Evolutionary conservation across 2,888 invertebrate species (phyloP).

Genomic region (Cosmia trapezina): DNA sequence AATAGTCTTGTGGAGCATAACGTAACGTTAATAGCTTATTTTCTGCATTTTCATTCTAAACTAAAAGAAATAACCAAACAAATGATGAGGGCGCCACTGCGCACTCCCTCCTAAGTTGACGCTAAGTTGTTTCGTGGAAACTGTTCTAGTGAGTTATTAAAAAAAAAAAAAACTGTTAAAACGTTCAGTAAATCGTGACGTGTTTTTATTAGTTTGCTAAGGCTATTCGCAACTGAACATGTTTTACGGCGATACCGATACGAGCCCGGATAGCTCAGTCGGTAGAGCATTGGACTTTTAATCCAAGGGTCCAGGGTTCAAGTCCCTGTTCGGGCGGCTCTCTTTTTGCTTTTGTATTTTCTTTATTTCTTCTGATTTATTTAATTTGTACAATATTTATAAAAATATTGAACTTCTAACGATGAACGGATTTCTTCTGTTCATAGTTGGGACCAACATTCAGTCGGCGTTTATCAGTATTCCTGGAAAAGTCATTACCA

Average conservation of each 20-base stretch:
- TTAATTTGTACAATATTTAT: background rate
- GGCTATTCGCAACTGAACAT: constrained; percentile 7
- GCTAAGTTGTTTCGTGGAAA: no score
- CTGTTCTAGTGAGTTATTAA: fast-evolving
- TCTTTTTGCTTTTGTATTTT: constrained; percentile 56
- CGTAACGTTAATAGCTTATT: no score
- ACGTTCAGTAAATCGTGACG: background rate
- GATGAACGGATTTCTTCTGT: background rate
- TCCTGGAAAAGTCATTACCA: background rate
- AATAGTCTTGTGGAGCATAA: no score
- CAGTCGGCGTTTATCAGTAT: background rate
- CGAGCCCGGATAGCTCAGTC: constrained; percentile 91
- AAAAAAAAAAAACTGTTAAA: no score
- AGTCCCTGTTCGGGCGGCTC: constrained; percentile 90
- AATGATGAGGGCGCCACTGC: no score
- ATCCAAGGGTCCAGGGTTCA: constrained; percentile 91
- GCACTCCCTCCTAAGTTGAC: background rate
- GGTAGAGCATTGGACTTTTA: constrained; percentile 91
- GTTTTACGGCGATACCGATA: fast-evolving
- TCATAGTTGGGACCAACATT: background rate
- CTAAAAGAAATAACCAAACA: no score
- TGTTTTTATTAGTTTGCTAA: fast-evolving
- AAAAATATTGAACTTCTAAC: background rate
- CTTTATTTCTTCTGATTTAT: background rate
- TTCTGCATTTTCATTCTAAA: no score